Conservation (phyloP, 2,888 invertebrate species). For the Drosophila putrida region DNA sequence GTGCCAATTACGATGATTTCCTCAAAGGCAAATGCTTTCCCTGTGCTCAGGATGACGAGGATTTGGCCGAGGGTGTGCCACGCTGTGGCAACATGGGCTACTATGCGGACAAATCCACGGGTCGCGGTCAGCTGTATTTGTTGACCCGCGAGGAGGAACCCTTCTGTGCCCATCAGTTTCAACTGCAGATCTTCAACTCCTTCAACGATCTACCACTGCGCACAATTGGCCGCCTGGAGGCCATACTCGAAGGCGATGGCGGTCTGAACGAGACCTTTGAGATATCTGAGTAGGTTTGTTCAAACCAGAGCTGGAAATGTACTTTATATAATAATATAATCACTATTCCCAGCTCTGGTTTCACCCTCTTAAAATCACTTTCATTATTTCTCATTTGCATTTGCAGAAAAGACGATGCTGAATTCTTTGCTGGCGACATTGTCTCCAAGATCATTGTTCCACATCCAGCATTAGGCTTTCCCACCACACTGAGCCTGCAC, state of each 20-base stretch:
- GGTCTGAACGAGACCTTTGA: conserved; percentile 95
- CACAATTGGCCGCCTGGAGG: conserved; percentile 90
- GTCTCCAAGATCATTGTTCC: conserved; percentile 94
- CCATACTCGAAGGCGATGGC: conserved; percentile 92
- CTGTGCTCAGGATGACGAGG: conserved; percentile 86
- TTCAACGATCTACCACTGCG: conserved; percentile 88
- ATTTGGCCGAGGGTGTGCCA: conserved; percentile 85
- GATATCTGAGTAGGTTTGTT: conserved; percentile 90
- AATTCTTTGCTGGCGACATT: conserved; percentile 90
- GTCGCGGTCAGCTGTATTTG: conserved; percentile 94
- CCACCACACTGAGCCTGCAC: conserved; percentile 90
- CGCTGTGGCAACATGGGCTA: conserved; percentile 97
- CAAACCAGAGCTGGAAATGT: no score
- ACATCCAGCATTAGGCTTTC: conserved; percentile 93
- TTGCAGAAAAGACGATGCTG: conserved; percentile 91
- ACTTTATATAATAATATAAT: no score
- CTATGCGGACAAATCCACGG: conserved; percentile 93
- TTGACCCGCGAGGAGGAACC: conserved; percentile 96
- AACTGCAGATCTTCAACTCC: conserved; percentile 92
- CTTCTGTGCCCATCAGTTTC: conserved; percentile 96
- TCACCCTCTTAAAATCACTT: no score
- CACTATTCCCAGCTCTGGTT: no score
- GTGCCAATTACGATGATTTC: conserved; percentile 93
- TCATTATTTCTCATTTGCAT: background rate
- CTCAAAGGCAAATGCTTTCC: conserved; percentile 92